phyloP scores from a whole-genome alignment of 2,888 invertebrate genomes.

The Dione juno region DNA sequence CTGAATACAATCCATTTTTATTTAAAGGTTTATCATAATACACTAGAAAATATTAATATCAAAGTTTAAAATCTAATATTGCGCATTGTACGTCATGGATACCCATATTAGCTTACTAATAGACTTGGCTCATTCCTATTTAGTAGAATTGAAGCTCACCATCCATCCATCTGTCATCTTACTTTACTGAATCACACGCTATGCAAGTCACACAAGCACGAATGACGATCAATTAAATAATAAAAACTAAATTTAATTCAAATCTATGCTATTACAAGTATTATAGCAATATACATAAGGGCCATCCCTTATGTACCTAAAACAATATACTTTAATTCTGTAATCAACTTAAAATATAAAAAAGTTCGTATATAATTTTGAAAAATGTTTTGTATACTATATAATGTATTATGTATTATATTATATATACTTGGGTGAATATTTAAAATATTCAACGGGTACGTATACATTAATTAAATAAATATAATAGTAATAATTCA shows the following conservation, averaged over 20 bases:
- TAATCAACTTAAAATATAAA: no score
- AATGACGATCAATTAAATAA: not conserved
- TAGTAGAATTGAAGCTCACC: not conserved
- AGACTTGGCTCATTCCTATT: slow-evolving; percentile 5
- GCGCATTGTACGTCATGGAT: not conserved
- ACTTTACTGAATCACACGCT: not conserved
- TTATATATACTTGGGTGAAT: not conserved
- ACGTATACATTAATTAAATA: not conserved
- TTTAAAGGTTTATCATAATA: not conserved
- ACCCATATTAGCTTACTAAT: slow-evolving; percentile 6
- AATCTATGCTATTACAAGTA: no score
- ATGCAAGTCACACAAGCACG: not conserved
- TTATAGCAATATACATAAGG: no score
- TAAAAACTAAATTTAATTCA: not conserved
- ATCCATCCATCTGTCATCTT: not conserved
- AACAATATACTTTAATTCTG: no score
- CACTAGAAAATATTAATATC: not conserved
- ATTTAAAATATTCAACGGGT: not conserved
- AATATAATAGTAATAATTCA: not conserved
- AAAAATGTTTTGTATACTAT: no score
- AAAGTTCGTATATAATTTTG: no score
- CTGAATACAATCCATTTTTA: not conserved
- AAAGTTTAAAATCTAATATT: not conserved
- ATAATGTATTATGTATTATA: not conserved
- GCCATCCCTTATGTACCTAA: no score